A percentile compares a stretch with the other conserved stretches of the same genome.
phyloP scores from a whole-genome alignment of 2,797 vertebrate species.

The Setipinna tenuifilis region DNA sequence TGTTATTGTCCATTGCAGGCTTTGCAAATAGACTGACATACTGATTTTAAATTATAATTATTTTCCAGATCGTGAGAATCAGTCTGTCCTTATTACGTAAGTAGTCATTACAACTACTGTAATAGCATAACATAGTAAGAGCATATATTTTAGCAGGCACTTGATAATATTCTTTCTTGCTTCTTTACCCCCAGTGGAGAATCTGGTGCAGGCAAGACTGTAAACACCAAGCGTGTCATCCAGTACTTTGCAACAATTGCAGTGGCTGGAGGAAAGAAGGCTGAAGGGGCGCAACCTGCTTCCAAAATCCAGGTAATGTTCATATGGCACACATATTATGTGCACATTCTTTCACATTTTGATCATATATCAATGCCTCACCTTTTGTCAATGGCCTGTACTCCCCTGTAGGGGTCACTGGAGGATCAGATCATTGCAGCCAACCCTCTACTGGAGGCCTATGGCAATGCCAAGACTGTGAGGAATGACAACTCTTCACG shows the following conservation, averaged over 20 bases:
- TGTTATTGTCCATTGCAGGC: too few species aligned
- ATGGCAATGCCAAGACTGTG: conserved; percentile 68
- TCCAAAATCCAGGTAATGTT: conserved; percentile 60
- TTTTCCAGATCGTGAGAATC: conserved; percentile 78
- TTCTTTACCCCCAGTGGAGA: too few species aligned
- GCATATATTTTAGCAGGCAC: conserved; percentile 81
- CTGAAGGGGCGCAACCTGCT: neutral
- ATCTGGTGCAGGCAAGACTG: too few species aligned
- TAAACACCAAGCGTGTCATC: too few species aligned
- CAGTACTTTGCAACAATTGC: too few species aligned
- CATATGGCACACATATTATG: neutral
- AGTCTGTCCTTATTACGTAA: conserved; percentile 82
- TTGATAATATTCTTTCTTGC: conserved; percentile 49
- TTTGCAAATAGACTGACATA: too few species aligned
- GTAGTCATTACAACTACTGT: neutral
- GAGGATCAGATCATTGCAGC: conserved; percentile 85
- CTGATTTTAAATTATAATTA: too few species aligned
- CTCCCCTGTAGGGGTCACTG: conserved; percentile 41
- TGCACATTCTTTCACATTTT: too few species aligned
- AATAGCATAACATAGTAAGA: conserved; percentile 55
- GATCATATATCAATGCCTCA: too few species aligned
- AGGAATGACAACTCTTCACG: conserved; percentile 16
- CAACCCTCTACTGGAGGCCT: conserved; percentile 82
- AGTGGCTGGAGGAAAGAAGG: too few species aligned
- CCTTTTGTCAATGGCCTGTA: conserved; percentile 25